Base-by-base conservation (phyloP, 2,797 vertebrate species). In the Hydrocynus forskahlii region DNA sequence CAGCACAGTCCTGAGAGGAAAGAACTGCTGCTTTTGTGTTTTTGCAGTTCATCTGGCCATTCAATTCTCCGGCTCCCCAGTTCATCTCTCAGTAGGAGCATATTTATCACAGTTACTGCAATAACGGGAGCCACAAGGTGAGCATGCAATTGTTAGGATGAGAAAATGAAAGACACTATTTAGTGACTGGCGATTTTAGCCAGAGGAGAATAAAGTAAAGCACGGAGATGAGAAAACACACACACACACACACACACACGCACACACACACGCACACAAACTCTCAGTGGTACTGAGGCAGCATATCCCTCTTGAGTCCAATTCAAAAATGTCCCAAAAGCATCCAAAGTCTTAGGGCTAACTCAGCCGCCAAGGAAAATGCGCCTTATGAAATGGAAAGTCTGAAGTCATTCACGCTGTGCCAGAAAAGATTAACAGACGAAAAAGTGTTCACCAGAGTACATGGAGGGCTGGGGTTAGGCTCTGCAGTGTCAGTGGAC, bases 311-410 rank as follows among this genome's bases (percentile, higher is more conserved):
- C 89, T 89, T 85, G 89, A 91, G 91, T 85, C 84, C 35, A 16
- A 85, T 90, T 92, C 85, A 90, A 89, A 91, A 93, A 90, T 92
- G 89, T 93, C 91, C 88, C 89, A 87, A 85, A 91, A 91, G 87
- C 85, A 88, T 92, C 90, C 91, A 91, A 91, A 94, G 92, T 92
- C 93, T 91, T 89, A 76, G 84, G 89, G 88, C 81, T 81, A 80
- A 80, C 83, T 87, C 40, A 80, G 81, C 86, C 90, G 94, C 94
- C 94, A 95, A 93, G 87, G 82, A 93, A 94, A 95, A 94, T 90
- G 88, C 84, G 6, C 88, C 87, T 92, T 87, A 88, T 94, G 91
- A 95, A 95, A 92, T 95, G 92, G 94, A 96, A 96, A 95, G 93
- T 94, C 91, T 95, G 92, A 96, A 93, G 87, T 89, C 92, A 91